These are phyloP conservation scores for Odontesthes bonariensis DNA, from an alignment of 2,113 vertebrate species.

Conservation along the genomic window DNA sequence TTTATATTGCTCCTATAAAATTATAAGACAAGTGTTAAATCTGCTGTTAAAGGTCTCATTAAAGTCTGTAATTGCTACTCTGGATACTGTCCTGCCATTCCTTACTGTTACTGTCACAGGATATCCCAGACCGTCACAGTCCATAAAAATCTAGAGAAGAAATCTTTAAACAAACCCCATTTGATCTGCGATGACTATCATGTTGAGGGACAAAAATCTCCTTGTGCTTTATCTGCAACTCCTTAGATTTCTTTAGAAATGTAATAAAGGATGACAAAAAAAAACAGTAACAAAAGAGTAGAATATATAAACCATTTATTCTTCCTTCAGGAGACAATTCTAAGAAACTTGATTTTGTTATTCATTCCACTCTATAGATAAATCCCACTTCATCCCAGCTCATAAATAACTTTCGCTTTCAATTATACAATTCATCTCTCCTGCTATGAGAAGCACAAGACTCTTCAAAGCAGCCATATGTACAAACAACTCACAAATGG, in stretches of 20 bases:
- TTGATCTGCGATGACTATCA: background rate
- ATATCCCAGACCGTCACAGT: background rate
- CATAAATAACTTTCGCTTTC: conserved; percentile 35
- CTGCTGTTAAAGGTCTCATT: conserved; percentile 72
- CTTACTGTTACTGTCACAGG: conserved; percentile 37
- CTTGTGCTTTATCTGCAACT: background rate
- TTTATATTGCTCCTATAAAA: conserved; percentile 73
- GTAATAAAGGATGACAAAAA: conserved; percentile 17
- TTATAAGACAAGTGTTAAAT: conserved; percentile 73
- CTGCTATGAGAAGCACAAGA: conserved; percentile 1
- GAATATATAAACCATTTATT: conserved; percentile 30
- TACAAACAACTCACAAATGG: conserved; percentile 13
- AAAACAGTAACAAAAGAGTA: conserved; percentile 25
- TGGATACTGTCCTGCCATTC: conserved; percentile 55
- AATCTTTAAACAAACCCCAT: conserved; percentile 4
- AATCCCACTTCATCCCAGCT: conserved; percentile 37
- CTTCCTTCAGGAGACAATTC: conserved; percentile 16
- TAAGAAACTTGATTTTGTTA: conserved; percentile 20
- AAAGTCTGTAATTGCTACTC: conserved; percentile 66
- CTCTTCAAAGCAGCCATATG: background rate
- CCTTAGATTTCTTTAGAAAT: background rate
- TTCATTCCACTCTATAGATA: conserved; percentile 27
- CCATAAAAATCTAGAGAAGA: background rate
- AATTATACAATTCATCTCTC: conserved; percentile 19
- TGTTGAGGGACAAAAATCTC: background rate